Base-by-base conservation (phyloP, 2,888 invertebrate genomes). In the Ditula angustiorana region DNA sequence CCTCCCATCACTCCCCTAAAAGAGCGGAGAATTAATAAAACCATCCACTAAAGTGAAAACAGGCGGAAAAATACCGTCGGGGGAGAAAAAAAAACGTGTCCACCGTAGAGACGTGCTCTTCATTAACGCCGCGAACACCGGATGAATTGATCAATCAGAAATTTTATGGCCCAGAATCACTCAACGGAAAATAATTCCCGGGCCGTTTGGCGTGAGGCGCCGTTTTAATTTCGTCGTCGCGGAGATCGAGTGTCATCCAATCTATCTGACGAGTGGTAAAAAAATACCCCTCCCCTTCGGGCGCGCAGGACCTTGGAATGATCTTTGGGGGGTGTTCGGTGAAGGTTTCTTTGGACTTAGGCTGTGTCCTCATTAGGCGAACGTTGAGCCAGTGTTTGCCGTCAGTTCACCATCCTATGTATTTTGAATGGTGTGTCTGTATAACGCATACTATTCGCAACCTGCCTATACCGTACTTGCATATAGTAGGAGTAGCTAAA, bases 91-190 rank as follows among this genome's bases (percentile, higher is more conserved):
- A 88, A 82, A 81, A 83, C 85, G 76, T 82, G 86, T 84, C 87
- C 80, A 82, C 83, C 41, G 28, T 81, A 81, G 81, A 79, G 85
- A 83, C 88, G 88, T 86, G 86, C 89, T 86, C 87, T 89, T 92
- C 91, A 92, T 92, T 92, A 92, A 79, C 79, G 77, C 80, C 86
- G 85, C 87, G 82, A 88, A 88, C 87, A 87, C 83, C 85, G 88
- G 83, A 92, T 91, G 90, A 91, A 92, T 92, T 92, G 92, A 92
- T 92, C 92, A 91, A 91, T 92, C 91, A 91, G 87, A 89, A 90
- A 87, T 91, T 92, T 92, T 91, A 91, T 90, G 91, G 89, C 80
- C 86, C 79, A 83, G 89, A 92, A 92, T 92, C 92, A 92, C 92
- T 92, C 90, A 92, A 88, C 90, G 90, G 88, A 90, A 91, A 91